Evolutionary conservation across 1,140 invertebrate genomes (phyloP).

Genomic region (Laupala kohalensis): DNA sequence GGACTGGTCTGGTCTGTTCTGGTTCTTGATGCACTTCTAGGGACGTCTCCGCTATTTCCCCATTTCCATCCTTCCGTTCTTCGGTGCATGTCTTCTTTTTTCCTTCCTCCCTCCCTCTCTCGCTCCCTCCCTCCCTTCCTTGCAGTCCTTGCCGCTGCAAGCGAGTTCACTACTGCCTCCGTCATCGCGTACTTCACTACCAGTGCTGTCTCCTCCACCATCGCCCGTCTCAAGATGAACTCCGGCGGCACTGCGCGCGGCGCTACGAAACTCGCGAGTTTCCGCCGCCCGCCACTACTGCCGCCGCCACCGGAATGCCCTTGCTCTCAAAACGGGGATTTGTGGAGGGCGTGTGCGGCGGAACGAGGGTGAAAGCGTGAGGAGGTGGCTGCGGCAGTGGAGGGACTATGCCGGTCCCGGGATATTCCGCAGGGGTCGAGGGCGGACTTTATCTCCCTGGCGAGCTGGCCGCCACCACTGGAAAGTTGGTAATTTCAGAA

Average conservation of each 20-base stretch:
- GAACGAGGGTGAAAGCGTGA: too few relatives aligned
- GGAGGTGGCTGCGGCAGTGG: too few relatives aligned
- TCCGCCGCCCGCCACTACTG: neutral
- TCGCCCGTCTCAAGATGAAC: neutral
- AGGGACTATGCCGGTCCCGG: too few relatives aligned
- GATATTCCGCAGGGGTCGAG: neutral
- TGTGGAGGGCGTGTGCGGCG: neutral
- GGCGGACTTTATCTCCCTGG: neutral
- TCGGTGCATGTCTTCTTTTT: too few relatives aligned
- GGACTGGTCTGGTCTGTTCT: too few relatives aligned
- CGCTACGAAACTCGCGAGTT: neutral
- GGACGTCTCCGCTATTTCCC: too few relatives aligned
- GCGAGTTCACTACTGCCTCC: too few relatives aligned
- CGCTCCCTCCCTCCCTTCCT: neutral
- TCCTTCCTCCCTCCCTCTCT: neutral
- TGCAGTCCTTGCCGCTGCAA: neutral
- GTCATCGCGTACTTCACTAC: too few relatives aligned
- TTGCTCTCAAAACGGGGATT: neutral
- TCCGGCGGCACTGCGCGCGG: neutral
- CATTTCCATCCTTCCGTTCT: too few relatives aligned
- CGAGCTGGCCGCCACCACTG: too few relatives aligned
- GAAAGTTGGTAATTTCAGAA: neutral
- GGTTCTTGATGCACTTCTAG: too few relatives aligned
- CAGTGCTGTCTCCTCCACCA: neutral
- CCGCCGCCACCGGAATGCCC: too few relatives aligned